Percentiles rank a stretch among this genome's conserved stretches.
Evolutionary conservation across 2,113 vertebrate species (phyloP).

Genomic region (Scatophagus argus): DNA sequence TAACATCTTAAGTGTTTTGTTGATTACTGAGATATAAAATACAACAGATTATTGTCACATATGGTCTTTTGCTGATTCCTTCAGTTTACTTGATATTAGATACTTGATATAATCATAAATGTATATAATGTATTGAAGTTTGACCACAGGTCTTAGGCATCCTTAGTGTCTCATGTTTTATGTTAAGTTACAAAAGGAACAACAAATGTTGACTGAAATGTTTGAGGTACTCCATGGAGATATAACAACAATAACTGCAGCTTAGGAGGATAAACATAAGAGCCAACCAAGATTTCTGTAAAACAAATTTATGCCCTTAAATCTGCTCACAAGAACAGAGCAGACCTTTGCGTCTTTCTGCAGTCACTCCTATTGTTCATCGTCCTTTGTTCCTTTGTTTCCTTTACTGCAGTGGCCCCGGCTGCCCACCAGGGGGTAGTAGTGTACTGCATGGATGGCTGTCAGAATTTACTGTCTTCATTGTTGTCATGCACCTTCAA

Average conservation of each 20-base stretch:
- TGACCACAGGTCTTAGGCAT: no score
- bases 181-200: background rate
- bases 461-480: background rate
- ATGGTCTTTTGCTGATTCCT: background rate
- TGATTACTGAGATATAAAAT: background rate
- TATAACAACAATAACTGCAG: background rate
- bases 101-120: no score
- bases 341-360: background rate
- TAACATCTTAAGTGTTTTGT: no score
- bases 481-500: slow-evolving; percentile 39
- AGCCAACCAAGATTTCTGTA: background rate
- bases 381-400: slow-evolving; percentile 72
- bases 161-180: background rate
- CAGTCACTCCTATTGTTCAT: slow-evolving; percentile 40
- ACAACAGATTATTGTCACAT: background rate
- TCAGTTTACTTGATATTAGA: background rate
- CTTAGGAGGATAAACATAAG: background rate
- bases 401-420: background rate
- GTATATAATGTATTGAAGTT: background rate
- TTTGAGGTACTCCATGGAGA: background rate
- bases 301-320: background rate
- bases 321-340: no score
- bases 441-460: slow-evolving; percentile 45
- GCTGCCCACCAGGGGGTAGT: slow-evolving; percentile 75
- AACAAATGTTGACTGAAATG: background rate